Conservation (phyloP, 2,888 invertebrate species). For the Spodoptera exigua region DNA sequence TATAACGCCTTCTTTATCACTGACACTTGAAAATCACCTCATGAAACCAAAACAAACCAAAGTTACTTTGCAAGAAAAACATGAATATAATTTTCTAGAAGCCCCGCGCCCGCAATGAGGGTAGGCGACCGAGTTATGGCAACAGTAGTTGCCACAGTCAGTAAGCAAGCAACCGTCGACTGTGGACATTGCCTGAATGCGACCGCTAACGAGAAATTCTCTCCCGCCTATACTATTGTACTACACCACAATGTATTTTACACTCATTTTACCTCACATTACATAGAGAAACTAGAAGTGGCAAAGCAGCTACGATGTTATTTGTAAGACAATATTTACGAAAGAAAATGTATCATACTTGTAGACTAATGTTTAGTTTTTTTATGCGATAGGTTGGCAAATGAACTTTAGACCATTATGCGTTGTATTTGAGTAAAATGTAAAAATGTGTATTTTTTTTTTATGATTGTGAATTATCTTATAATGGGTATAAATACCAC, state of each 20-base stretch:
- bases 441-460: too few relatives aligned
- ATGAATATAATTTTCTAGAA: slow-evolving; percentile 22
- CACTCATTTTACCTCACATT: slow-evolving; percentile 1
- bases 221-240: slow-evolving; percentile 6
- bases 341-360: too few relatives aligned
- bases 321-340: too few relatives aligned
- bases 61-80: slow-evolving; percentile 24
- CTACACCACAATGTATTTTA: not conserved
- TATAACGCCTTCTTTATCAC: not conserved
- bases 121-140: slow-evolving; percentile 17
- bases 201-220: slow-evolving; percentile 31
- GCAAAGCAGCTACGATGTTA: too few relatives aligned
- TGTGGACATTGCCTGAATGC: slow-evolving; percentile 20
- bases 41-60: slow-evolving; percentile 1
- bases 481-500: too few relatives aligned
- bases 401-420: too few relatives aligned
- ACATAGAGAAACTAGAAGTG: too few relatives aligned
- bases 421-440: too few relatives aligned
- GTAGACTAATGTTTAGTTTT: too few relatives aligned
- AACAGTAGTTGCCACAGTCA: slow-evolving; percentile 7
- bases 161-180: slow-evolving; percentile 26
- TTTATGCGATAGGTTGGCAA: too few relatives aligned
- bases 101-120: slow-evolving; percentile 17
- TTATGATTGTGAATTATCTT: too few relatives aligned
- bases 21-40: not conserved